Conservation (phyloP, 2,888 invertebrate genomes). For the Netelia melanura region DNA sequence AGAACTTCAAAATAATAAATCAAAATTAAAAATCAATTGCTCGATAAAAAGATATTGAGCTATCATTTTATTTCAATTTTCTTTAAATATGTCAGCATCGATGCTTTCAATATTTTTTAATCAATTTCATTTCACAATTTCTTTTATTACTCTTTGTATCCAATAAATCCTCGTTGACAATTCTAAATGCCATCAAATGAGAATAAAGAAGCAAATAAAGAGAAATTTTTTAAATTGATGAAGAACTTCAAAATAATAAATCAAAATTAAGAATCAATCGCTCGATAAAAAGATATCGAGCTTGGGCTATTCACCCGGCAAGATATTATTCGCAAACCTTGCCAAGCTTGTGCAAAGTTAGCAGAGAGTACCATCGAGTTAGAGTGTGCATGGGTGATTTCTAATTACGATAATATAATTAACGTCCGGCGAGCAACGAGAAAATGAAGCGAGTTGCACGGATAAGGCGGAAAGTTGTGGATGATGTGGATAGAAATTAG, state of each 20-base stretch:
- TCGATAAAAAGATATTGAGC: no score
- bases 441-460: slow-evolving; percentile 40
- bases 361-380: not conserved
- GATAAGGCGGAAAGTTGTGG: not conserved
- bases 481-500: slow-evolving; percentile 26
- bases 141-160: not conserved
- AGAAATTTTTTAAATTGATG: no score
- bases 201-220: no score
- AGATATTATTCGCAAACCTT: no score
- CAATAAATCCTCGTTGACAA: not conserved
- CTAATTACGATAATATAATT: slow-evolving; percentile 74
- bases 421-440: slow-evolving; percentile 65
- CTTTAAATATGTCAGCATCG: not conserved
- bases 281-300: no score
- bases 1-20: no score
- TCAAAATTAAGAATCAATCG: no score
- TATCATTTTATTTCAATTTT: not conserved
- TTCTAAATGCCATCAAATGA: no score
- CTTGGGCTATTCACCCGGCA: no score
- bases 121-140: not conserved
- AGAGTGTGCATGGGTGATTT: slow-evolving; percentile 55
- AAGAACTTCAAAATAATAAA: no score
- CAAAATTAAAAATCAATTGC: no score
- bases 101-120: not conserved
- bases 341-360: not conserved